Percentiles rank a stretch among this genome's conserved stretches.
phyloP scores from a whole-genome alignment of 1,140 invertebrate genomes.

The Panagrolaimus sp. region DNA sequence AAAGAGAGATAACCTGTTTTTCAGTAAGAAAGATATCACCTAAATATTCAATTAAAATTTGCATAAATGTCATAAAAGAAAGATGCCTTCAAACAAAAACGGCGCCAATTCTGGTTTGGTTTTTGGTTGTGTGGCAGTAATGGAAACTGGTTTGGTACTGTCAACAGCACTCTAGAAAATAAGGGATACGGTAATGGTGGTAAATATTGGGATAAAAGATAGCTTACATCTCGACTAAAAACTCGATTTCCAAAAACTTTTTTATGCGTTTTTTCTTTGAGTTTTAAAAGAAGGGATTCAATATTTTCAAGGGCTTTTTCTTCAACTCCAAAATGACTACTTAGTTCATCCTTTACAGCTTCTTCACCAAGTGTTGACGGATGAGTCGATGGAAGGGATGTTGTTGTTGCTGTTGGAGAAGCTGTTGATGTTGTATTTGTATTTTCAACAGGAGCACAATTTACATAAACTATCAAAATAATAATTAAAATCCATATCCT shows the following conservation, averaged over 20 bases:
- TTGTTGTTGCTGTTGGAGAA: background rate
- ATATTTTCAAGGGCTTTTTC: background rate
- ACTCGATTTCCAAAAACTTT: conserved; percentile 13
- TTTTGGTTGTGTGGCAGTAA: conserved; percentile 2
- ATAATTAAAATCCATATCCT: too few species aligned
- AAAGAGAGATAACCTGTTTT: conserved; percentile 47
- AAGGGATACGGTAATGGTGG: background rate
- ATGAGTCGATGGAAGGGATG: background rate
- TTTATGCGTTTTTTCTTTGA: conserved; percentile 13
- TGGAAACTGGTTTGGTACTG: background rate
- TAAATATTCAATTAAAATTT: conserved; percentile 23
- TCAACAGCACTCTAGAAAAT: conserved; percentile 10
- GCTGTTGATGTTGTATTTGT: background rate
- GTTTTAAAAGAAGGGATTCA: background rate
- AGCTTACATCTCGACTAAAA: conserved; percentile 8
- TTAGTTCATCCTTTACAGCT: background rate
- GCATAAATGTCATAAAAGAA: conserved; percentile 13
- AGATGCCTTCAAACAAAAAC: conserved; percentile 45
- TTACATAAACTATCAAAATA: too few species aligned
- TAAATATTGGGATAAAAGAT: background rate
- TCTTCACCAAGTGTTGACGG: background rate
- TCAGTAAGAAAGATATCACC: conserved; percentile 53
- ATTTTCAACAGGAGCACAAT: background rate
- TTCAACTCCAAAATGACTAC: conserved; percentile 4
- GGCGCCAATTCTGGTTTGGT: conserved; percentile 26